A percentile compares a stretch with the other conserved stretches of the same genome.
Evolutionary conservation across 2,888 invertebrate genomes (phyloP).

Genomic region (Diploptera punctata): DNA sequence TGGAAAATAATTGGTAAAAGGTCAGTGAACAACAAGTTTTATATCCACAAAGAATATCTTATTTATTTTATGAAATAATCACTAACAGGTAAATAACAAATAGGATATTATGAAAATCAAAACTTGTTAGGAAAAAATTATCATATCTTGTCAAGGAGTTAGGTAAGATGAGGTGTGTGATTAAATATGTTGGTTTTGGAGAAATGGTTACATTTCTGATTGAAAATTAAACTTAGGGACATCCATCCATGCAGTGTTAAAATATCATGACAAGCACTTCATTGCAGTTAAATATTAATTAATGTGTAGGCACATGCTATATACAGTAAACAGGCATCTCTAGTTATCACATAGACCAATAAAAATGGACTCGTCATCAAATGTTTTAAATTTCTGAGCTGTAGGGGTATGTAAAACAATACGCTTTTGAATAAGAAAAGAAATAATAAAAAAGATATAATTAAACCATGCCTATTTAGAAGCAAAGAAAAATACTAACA

Average conservation of each 20-base stretch:
- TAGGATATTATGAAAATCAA: neutral
- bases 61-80: too few relatives aligned
- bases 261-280: neutral
- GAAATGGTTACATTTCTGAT: neutral
- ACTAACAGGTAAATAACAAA: too few relatives aligned
- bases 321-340: neutral
- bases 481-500: slow-evolving; percentile 6
- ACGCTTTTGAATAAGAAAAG: slow-evolving; percentile 18
- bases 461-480: slow-evolving; percentile 14
- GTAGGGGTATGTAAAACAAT: slow-evolving; percentile 13
- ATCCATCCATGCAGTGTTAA: slow-evolving; percentile 16
- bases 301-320: slow-evolving; percentile 10
- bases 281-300: neutral
- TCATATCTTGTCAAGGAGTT: neutral
- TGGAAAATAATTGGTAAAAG: too few relatives aligned
- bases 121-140: neutral
- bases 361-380: neutral
- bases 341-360: neutral
- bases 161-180: neutral
- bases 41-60: neutral
- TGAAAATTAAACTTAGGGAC: slow-evolving; percentile 10
- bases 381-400: neutral
- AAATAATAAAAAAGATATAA: neutral
- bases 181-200: neutral
- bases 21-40: neutral